These are phyloP conservation scores for Phortica magna DNA, from an alignment of 2,888 invertebrate species.

Conservation along the genomic window DNA sequence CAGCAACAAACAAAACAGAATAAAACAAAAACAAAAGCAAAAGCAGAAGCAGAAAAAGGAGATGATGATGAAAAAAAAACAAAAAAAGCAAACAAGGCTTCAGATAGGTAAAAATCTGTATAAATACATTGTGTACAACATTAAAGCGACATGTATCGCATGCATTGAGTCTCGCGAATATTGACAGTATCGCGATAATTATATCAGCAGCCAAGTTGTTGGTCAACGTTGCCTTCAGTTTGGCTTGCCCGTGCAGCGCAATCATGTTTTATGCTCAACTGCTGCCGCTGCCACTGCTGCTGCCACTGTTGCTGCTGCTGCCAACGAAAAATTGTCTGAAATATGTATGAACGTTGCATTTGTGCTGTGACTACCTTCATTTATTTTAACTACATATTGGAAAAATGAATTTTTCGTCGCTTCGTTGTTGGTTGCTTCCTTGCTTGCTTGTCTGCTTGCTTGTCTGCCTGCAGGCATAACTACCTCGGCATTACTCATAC, in stretches of 20 bases:
- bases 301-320: background rate
- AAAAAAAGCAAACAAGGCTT: background rate
- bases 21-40: background rate
- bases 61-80: background rate
- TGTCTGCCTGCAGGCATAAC: background rate
- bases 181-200: constrained; percentile 75
- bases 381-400: constrained; percentile 73
- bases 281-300: background rate
- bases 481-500: constrained; percentile 1
- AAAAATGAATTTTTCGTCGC: constrained; percentile 6
- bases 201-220: constrained; percentile 62
- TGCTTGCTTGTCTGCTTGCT: background rate
- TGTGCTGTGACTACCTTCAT: constrained; percentile 70
- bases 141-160: constrained; percentile 27
- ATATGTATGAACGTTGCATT: constrained; percentile 58
- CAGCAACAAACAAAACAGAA: constrained; percentile 3
- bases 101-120: background rate
- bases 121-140: constrained; percentile 36
- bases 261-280: constrained; percentile 5
- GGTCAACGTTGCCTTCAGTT: constrained; percentile 2
- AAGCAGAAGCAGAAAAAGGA: background rate
- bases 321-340: constrained; percentile 49
- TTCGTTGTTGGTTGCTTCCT: background rate
- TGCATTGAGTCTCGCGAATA: constrained; percentile 52
- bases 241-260: background rate